A percentile compares a stretch with the other conserved stretches of the same genome.
Evolutionary conservation across 2,797 vertebrate species (phyloP).

Genomic region (Hemibagrus guttatus): DNA sequence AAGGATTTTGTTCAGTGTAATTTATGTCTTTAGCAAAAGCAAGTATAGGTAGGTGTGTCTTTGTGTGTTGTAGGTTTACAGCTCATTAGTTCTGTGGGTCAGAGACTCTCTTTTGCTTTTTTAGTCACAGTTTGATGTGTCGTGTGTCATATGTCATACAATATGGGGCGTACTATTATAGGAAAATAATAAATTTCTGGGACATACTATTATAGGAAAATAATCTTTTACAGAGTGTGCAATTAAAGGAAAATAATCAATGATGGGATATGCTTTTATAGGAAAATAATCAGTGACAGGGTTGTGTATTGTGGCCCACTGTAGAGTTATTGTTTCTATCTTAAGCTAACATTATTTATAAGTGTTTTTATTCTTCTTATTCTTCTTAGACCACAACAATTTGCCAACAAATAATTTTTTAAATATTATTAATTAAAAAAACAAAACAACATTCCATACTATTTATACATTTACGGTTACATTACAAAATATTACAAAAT

Average conservation of each 20-base stretch:
- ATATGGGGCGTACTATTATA: neutral
- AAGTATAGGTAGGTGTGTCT: neutral
- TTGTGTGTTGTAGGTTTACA: neutral
- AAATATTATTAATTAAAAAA: neutral
- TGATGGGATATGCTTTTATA: neutral
- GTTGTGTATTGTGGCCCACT: neutral
- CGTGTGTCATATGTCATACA: neutral
- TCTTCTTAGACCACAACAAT: neutral
- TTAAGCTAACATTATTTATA: neutral
- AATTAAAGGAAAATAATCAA: neutral
- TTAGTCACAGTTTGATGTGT: neutral
- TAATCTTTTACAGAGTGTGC: neutral
- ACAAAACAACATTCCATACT: neutral
- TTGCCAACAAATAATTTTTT: neutral
- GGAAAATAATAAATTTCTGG: neutral
- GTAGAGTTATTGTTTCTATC: neutral
- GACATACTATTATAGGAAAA: neutral
- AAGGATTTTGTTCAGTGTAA: neutral
- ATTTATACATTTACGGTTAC: neutral
- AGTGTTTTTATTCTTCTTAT: neutral
- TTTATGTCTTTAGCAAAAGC: neutral
- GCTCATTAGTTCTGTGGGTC: neutral
- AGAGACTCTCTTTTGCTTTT: neutral
- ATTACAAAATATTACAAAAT: neutral
- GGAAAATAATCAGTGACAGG: neutral